phyloP scores from a whole-genome alignment of 1,140 invertebrate genomes.

The Tetragonula clypearis region DNA sequence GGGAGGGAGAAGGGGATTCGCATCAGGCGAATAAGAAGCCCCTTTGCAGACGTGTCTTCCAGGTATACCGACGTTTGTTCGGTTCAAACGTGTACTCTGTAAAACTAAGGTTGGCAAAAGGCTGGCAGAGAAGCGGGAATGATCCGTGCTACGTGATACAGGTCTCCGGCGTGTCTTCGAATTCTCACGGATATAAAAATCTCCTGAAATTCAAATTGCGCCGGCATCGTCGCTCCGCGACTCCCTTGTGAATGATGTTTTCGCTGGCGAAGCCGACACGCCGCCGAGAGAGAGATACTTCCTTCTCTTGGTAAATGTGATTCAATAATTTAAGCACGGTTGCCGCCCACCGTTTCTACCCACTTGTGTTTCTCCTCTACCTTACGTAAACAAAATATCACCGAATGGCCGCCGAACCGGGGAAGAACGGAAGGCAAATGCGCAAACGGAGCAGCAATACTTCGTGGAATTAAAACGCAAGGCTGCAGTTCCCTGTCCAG shows the following conservation, averaged over 20 bases:
- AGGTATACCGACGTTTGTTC: constrained; percentile 56
- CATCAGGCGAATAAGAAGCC: constrained; percentile 66
- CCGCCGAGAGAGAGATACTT: no score
- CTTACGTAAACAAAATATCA: background rate
- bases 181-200: constrained; percentile 63
- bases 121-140: constrained; percentile 21
- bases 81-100: constrained; percentile 40
- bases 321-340: constrained; percentile 43
- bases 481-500: no score
- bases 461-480: background rate
- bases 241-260: constrained; percentile 45
- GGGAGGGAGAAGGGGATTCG: constrained; percentile 35
- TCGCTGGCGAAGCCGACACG: background rate
- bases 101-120: constrained; percentile 49
- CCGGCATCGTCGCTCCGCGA: constrained; percentile 24
- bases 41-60: constrained; percentile 61
- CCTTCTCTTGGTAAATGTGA: constrained; percentile 34
- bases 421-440: background rate
- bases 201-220: constrained; percentile 63
- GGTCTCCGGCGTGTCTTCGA: constrained; percentile 55
- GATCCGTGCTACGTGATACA: constrained; percentile 45
- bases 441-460: background rate
- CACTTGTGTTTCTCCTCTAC: background rate
- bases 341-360: background rate
- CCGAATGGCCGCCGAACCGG: no score